These are phyloP conservation scores for Drosophila aff. DNA, from an alignment of 1,140 invertebrate genomes.

Conservation along the genomic window DNA sequence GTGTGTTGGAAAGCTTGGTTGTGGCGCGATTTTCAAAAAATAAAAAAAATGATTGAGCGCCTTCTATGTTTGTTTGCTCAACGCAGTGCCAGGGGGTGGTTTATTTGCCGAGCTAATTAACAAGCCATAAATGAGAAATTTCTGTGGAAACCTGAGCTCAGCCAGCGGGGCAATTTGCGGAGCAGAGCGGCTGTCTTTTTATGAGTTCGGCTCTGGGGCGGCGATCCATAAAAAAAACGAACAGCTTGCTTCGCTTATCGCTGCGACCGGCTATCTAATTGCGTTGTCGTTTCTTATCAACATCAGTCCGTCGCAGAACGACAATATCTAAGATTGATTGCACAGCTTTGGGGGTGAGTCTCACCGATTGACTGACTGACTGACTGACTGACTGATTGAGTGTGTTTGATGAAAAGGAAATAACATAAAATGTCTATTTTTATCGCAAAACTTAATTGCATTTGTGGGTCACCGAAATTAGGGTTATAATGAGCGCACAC, in stretches of 20 bases:
- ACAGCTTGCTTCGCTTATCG: slow-evolving; percentile 54
- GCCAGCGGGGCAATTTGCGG: slow-evolving; percentile 41
- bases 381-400: slow-evolving; percentile 11
- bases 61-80: slow-evolving; percentile 4
- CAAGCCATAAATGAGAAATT: slow-evolving; percentile 70
- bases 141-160: slow-evolving; percentile 51
- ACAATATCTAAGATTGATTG: slow-evolving; percentile 81
- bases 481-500: slow-evolving; percentile 57
- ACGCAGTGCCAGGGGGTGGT: not conserved
- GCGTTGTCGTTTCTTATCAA: slow-evolving; percentile 77
- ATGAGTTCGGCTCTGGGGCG: slow-evolving; percentile 74
- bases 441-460: slow-evolving; percentile 76
- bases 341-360: slow-evolving; percentile 36
- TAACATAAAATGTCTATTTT: slow-evolving; percentile 80
- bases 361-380: slow-evolving; percentile 7
- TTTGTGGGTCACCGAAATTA: slow-evolving; percentile 75
- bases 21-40: slow-evolving; percentile 23
- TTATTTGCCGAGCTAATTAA: slow-evolving; percentile 64
- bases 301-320: slow-evolving; percentile 53
- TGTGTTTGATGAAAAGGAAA: slow-evolving; percentile 52
- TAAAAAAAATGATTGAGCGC: slow-evolving; percentile 4
- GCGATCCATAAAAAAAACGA: slow-evolving; percentile 38
- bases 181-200: slow-evolving; percentile 61
- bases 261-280: slow-evolving; percentile 71
- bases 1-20: slow-evolving; percentile 20